Conservation (phyloP, 2,113 vertebrate genomes). For the Misgurnus anguillicaudatus region DNA sequence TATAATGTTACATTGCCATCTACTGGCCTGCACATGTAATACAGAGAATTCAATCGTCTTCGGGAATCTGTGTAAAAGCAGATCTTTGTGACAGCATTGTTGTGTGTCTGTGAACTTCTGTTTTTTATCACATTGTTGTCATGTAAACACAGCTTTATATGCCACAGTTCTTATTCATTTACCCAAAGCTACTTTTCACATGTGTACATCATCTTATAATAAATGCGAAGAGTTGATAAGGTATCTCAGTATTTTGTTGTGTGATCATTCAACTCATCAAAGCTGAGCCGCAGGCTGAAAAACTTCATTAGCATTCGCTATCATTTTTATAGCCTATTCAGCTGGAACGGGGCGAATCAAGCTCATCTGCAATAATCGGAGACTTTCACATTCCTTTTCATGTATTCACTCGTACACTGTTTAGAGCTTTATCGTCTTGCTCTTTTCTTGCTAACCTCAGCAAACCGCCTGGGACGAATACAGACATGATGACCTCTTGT, state of each 20-base stretch:
- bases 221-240: constrained; percentile 29
- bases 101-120: neutral
- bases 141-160: neutral
- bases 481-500: constrained; percentile 34
- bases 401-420: neutral
- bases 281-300: constrained; percentile 17
- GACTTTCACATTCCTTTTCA: constrained; percentile 23
- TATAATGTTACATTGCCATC: no score
- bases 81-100: neutral
- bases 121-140: no score
- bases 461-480: neutral
- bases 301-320: constrained; percentile 64
- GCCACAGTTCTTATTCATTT: constrained; percentile 20
- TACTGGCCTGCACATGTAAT: no score
- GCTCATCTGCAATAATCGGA: constrained; percentile 61
- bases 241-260: constrained; percentile 43
- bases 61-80: no score
- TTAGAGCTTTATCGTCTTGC: constrained; percentile 34
- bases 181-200: neutral
- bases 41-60: no score
- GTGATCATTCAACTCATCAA: constrained; percentile 29
- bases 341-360: constrained; percentile 49
- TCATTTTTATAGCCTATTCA: constrained; percentile 51
- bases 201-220: constrained; percentile 1
- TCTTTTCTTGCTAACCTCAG: constrained; percentile 28